phyloP scores from a whole-genome alignment of 1,140 invertebrate species.

The Panulirus ornatus region DNA sequence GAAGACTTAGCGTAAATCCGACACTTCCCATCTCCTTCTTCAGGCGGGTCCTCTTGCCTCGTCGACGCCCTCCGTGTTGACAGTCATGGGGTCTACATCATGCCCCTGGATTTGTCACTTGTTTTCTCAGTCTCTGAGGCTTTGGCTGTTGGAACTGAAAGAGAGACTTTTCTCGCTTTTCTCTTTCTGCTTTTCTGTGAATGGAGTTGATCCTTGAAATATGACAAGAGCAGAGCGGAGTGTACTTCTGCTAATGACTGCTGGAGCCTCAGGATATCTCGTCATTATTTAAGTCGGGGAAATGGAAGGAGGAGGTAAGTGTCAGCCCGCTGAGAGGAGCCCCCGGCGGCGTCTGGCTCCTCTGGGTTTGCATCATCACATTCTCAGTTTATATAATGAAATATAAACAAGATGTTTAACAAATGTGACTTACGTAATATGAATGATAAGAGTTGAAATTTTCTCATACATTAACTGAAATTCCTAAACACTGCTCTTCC shows the following conservation, averaged over 20 bases:
- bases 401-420: too few species aligned
- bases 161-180: not conserved
- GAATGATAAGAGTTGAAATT: too few species aligned
- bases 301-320: conserved; percentile 34
- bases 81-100: conserved; percentile 35
- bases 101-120: conserved; percentile 52
- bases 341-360: not conserved
- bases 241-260: conserved; percentile 27
- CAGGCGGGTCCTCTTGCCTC: conserved; percentile 15
- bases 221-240: not conserved
- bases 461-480: too few species aligned
- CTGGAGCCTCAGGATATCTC: not conserved
- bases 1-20: conserved; percentile 39
- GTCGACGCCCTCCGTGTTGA: not conserved
- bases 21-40: conserved; percentile 17
- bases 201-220: not conserved
- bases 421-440: too few species aligned
- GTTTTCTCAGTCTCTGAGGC: not conserved
- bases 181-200: not conserved
- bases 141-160: not conserved
- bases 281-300: conserved; percentile 40
- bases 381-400: too few species aligned
- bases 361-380: too few species aligned
- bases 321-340: conserved; percentile 9
- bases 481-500: too few species aligned